Evolutionary conservation across 2,888 invertebrate genomes (phyloP).

Genomic region (Parthenolecanium corni): DNA sequence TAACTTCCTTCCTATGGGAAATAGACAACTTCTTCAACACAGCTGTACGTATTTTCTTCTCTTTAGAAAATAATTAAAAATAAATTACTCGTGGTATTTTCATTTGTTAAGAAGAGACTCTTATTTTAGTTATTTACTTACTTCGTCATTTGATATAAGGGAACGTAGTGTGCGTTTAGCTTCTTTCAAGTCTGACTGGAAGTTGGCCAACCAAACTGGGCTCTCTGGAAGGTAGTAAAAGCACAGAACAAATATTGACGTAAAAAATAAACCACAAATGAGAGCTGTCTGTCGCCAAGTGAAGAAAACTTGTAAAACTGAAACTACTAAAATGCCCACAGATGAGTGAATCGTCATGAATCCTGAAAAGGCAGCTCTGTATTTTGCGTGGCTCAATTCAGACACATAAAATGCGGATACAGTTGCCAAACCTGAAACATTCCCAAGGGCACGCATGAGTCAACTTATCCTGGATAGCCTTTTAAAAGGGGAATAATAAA

Average conservation of each 20-base stretch:
- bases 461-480: no score
- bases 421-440: constrained; percentile 42
- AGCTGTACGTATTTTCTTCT: no score
- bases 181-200: constrained; percentile 16
- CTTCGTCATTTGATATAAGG: constrained; percentile 28
- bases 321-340: constrained; percentile 46
- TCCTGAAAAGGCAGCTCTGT: constrained; percentile 45
- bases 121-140: no score
- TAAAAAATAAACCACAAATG: constrained; percentile 38
- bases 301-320: constrained; percentile 41
- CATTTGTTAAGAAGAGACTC: no score
- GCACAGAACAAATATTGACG: constrained; percentile 34
- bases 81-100: no score
- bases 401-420: constrained; percentile 47
- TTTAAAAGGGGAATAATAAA: no score
- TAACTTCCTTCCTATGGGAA: no score
- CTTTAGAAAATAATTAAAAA: no score
- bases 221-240: constrained; percentile 44
- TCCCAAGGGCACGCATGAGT: no score
- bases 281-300: constrained; percentile 44
- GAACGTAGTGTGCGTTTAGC: constrained; percentile 29
- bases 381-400: constrained; percentile 45
- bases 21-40: no score
- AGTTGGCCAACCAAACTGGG: constrained; percentile 45
- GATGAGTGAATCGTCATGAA: constrained; percentile 49